Percentiles rank a stretch among this genome's conserved stretches.
phyloP scores from a whole-genome alignment of 2,888 invertebrate species.

The Ligdia adustata region DNA sequence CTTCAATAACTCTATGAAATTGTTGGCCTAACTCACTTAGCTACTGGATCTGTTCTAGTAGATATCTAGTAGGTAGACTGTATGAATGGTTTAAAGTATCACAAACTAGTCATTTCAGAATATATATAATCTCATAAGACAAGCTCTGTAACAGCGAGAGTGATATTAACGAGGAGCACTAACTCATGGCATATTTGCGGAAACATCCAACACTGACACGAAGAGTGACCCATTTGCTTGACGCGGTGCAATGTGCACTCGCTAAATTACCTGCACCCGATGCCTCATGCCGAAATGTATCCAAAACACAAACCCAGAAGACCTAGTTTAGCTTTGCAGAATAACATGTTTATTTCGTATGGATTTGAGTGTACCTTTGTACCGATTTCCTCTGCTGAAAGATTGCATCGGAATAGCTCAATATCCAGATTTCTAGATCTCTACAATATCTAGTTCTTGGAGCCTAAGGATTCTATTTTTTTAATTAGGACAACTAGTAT shows the following conservation, averaged over 20 bases:
- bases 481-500: too few relatives aligned
- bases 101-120: constrained; percentile 1
- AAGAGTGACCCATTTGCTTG: constrained; percentile 48
- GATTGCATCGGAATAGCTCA: constrained; percentile 6
- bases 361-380: background rate
- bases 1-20: too few relatives aligned
- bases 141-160: constrained; percentile 1
- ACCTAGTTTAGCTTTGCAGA: constrained; percentile 10
- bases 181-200: constrained; percentile 41
- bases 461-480: too few relatives aligned
- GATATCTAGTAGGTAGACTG: too few relatives aligned
- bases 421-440: too few relatives aligned
- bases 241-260: constrained; percentile 34
- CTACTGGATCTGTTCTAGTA: too few relatives aligned
- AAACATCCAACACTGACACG: constrained; percentile 38
- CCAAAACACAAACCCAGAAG: too few relatives aligned
- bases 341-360: constrained; percentile 3
- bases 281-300: too few relatives aligned
- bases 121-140: constrained; percentile 10
- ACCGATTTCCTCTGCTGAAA: constrained; percentile 6
- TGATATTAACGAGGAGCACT: constrained; percentile 32
- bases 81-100: background rate
- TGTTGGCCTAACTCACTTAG: too few relatives aligned
- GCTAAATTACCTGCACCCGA: constrained; percentile 33
- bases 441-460: too few relatives aligned